Conservation (phyloP, 2,113 vertebrate species). For the Oreamnos americanus region DNA sequence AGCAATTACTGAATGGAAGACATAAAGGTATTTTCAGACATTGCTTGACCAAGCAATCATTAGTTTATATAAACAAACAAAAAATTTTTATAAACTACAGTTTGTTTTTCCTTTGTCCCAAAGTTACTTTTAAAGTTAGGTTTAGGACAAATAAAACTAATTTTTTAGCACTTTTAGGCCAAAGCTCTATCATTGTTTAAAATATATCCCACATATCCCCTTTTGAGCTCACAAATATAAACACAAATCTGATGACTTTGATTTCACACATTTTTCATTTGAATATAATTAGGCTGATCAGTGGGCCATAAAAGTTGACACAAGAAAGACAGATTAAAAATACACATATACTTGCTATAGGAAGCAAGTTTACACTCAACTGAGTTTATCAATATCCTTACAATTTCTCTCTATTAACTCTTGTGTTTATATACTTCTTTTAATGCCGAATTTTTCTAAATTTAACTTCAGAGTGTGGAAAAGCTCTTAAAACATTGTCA, state of each 20-base stretch:
- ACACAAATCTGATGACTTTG: not conserved
- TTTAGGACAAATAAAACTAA: not conserved
- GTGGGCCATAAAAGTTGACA: not conserved
- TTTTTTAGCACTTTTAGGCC: not conserved
- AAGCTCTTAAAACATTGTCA: not conserved
- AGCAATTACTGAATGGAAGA: conserved; percentile 37
- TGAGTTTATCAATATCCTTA: not conserved
- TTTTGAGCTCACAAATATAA: not conserved
- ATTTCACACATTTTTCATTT: conserved; percentile 8
- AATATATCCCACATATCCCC: not conserved
- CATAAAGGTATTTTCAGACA: conserved; percentile 16
- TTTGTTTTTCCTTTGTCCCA: not conserved
- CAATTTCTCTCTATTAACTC: not conserved
- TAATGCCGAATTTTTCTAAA: not conserved
- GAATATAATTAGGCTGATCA: not conserved
- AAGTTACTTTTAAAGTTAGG: not conserved
- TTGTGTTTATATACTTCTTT: not conserved
- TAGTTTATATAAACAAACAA: not conserved
- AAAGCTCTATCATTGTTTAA: not conserved
- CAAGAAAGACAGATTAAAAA: not conserved
- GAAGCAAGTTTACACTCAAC: not conserved
- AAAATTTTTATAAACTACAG: not conserved
- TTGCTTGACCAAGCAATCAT: conserved; percentile 30
- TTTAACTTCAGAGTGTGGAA: conserved; percentile 12
- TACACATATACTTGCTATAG: not conserved